Percentiles rank a stretch among this genome's conserved stretches.
Conservation (phyloP, 2,888 invertebrate species). For the Pharmacophagus antenor region DNA sequence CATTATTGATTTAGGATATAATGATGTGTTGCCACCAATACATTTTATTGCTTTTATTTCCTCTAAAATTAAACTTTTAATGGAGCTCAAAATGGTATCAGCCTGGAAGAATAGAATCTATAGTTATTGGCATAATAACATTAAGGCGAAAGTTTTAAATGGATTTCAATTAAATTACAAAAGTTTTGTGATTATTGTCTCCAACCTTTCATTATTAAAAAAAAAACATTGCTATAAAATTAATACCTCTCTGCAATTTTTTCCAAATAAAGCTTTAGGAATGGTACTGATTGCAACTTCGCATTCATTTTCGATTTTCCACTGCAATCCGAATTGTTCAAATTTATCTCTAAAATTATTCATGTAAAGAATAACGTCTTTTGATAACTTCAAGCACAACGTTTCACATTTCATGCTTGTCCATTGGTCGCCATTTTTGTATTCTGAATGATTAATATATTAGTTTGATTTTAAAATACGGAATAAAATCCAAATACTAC, state of each 20-base stretch:
- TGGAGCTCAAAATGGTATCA: conserved; percentile 62
- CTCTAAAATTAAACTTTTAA: conserved; percentile 80
- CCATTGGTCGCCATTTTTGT: conserved; percentile 64
- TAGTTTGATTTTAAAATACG: background rate
- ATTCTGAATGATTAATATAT: conserved; percentile 58
- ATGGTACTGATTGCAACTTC: conserved; percentile 75
- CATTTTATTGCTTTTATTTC: conserved; percentile 74
- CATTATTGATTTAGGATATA: conserved; percentile 72
- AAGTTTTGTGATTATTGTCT: background rate
- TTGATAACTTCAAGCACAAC: conserved; percentile 51
- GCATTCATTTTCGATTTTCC: conserved; percentile 60
- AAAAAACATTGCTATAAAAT: background rate
- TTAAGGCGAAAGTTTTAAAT: no score
- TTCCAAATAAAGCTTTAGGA: conserved; percentile 83
- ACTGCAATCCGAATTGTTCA: conserved; percentile 79
- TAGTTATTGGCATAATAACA: background rate
- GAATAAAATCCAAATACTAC: no score
- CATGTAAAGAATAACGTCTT: conserved; percentile 77
- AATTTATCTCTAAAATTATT: conserved; percentile 79
- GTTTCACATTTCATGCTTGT: conserved; percentile 50
- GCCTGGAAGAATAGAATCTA: conserved; percentile 45
- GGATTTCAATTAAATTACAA: no score
- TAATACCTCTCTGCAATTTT: conserved; percentile 76
- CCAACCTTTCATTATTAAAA: no score
- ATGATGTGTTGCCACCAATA: conserved; percentile 69